These are phyloP conservation scores for Coptodon bakossiorum DNA, from an alignment of 2,113 vertebrate species.

Conservation along the genomic window DNA sequence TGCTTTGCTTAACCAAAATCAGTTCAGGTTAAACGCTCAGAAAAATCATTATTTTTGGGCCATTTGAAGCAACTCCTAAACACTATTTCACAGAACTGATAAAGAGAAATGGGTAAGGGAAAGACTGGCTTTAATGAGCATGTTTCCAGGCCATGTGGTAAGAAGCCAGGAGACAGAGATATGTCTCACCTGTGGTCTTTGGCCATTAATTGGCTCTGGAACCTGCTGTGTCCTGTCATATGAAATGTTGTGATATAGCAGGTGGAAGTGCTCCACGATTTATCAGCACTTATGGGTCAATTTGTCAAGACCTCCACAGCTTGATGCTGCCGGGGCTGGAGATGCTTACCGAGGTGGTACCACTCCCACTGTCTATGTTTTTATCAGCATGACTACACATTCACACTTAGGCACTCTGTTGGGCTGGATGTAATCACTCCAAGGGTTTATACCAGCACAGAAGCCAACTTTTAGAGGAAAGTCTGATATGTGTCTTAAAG, in stretches of 20 bases:
- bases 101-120: background rate
- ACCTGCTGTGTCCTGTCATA: slow-evolving; percentile 60
- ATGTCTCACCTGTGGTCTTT: slow-evolving; percentile 59
- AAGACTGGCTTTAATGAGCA: background rate
- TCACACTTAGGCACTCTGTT: background rate
- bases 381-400: background rate
- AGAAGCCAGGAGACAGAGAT: slow-evolving; percentile 34
- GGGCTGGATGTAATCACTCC: background rate
- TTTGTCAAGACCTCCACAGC: slow-evolving; percentile 62
- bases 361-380: slow-evolving; percentile 9
- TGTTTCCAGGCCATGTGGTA: background rate
- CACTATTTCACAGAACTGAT: background rate
- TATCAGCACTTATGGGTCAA: slow-evolving; percentile 72
- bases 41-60: background rate
- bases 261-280: slow-evolving; percentile 48
- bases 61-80: background rate
- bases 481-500: background rate
- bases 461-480: background rate
- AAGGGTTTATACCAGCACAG: background rate
- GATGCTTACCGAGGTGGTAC: slow-evolving; percentile 34
- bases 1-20: background rate
- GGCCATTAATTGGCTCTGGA: slow-evolving; percentile 62
- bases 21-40: background rate
- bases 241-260: slow-evolving; percentile 27
- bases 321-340: slow-evolving; percentile 14